phyloP scores from a whole-genome alignment of 2,888 invertebrate species.

The Catocala sponsa region DNA sequence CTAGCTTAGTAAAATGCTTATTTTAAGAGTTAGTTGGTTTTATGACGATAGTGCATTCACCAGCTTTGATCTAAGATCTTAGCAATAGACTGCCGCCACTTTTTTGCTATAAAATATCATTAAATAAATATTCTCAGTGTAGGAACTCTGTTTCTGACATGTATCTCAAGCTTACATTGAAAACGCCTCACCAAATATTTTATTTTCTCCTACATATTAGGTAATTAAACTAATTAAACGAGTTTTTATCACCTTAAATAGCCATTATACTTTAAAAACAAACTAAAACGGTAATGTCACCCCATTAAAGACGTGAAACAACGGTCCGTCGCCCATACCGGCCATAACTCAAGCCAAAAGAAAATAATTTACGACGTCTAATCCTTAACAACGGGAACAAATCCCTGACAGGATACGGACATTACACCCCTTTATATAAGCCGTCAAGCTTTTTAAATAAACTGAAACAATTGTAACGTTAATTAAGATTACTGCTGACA shows the following conservation, averaged over 20 bases:
- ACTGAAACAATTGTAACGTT: constrained; percentile 60
- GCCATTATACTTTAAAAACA: constrained; percentile 48
- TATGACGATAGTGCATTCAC: too few relatives aligned
- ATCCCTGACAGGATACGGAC: constrained; percentile 74
- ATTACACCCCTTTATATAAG: constrained; percentile 66
- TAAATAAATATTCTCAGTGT: too few relatives aligned
- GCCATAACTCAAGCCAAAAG: constrained; percentile 73
- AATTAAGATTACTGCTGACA: constrained; percentile 39
- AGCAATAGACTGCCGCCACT: too few relatives aligned
- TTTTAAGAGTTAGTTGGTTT: too few relatives aligned
- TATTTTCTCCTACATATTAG: constrained; percentile 11
- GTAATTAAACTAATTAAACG: constrained; percentile 54
- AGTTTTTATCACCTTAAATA: constrained; percentile 49
- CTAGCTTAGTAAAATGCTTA: too few relatives aligned
- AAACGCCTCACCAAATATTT: background rate
- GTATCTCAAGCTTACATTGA: background rate
- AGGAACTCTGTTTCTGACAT: too few relatives aligned
- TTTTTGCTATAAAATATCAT: too few relatives aligned
- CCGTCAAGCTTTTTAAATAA: constrained; percentile 70
- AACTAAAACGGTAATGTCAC: constrained; percentile 65
- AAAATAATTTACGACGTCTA: constrained; percentile 81
- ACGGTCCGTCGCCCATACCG: constrained; percentile 71
- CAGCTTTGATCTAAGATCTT: too few relatives aligned
- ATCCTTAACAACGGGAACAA: constrained; percentile 73
- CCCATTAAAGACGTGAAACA: constrained; percentile 73